These are phyloP conservation scores for Picus viridis DNA, from an alignment of 2,797 vertebrate genomes.

Conservation along the genomic window DNA sequence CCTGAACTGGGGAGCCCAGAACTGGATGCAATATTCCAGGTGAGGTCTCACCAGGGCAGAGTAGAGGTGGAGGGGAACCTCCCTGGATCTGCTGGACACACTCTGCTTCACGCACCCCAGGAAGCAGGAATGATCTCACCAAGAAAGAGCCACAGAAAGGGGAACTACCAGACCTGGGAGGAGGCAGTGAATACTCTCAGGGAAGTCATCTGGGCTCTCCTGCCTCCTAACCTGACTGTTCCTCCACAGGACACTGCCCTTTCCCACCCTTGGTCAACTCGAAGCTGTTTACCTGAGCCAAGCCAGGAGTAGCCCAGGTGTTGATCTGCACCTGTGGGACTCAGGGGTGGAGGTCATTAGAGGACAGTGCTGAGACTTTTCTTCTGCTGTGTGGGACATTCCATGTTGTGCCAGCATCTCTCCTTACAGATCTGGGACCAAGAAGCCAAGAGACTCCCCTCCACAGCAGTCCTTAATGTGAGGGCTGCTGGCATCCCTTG, in stretches of 20 bases:
- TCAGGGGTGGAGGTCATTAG: fast-evolving
- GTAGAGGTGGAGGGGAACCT: too few relatives aligned
- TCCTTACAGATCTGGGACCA: background rate
- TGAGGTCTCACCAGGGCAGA: too few relatives aligned
- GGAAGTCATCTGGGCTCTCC: background rate
- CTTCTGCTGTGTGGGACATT: background rate
- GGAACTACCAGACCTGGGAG: background rate
- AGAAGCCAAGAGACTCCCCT: background rate
- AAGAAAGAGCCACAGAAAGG: background rate
- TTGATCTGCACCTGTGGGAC: fast-evolving
- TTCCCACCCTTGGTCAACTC: background rate
- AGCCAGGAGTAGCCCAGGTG: fast-evolving
- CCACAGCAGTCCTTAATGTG: background rate
- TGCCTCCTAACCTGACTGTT: background rate
- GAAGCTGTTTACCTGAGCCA: background rate
- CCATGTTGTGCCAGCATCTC: background rate
- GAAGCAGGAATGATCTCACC: background rate
- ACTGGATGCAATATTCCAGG: too few relatives aligned
- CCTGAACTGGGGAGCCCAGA: too few relatives aligned
- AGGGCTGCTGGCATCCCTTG: background rate
- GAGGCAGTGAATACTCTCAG: background rate
- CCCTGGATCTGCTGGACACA: too few relatives aligned
- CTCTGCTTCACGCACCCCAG: background rate
- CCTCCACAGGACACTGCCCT: background rate
- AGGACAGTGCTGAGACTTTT: background rate